These are phyloP conservation scores for Chionodraco myersi DNA, from an alignment of 2,113 vertebrate species.

Conservation along the genomic window DNA sequence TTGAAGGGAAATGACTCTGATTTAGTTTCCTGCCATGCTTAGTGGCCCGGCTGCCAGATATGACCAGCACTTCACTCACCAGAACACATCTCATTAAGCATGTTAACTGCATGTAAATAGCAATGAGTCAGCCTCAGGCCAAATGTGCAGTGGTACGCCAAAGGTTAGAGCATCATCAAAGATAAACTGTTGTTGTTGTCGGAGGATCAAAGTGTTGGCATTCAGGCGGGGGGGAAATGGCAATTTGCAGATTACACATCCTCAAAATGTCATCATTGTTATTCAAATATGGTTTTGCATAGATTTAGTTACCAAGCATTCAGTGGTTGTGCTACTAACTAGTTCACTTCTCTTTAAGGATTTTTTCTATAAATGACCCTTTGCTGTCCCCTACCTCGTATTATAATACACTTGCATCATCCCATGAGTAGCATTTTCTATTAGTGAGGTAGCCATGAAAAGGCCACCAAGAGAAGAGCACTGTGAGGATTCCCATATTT, in stretches of 20 bases:
- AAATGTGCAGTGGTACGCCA: conserved; percentile 1
- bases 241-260: conserved; percentile 4
- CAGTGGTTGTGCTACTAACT: conserved; percentile 14
- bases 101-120: conserved; percentile 47
- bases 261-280: conserved; percentile 40
- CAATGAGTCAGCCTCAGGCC: conserved; percentile 16
- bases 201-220: neutral
- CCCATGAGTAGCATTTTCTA: conserved; percentile 9
- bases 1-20: conserved; percentile 76
- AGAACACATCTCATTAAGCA: conserved; percentile 49
- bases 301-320: conserved; percentile 7
- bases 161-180: conserved; percentile 11
- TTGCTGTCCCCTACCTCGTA: neutral
- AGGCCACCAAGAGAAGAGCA: neutral
- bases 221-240: conserved; percentile 9
- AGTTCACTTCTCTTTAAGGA: neutral
- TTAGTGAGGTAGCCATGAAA: neutral
- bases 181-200: neutral
- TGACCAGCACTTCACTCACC: conserved; percentile 44
- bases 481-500: neutral
- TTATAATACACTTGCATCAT: conserved; percentile 16
- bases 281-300: conserved; percentile 59
- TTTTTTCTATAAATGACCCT: neutral
- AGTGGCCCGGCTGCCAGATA: conserved; percentile 33
- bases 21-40: conserved; percentile 64